Evolutionary conservation across 2,113 vertebrate genomes (phyloP).

Genomic region (Sander vitreus): DNA sequence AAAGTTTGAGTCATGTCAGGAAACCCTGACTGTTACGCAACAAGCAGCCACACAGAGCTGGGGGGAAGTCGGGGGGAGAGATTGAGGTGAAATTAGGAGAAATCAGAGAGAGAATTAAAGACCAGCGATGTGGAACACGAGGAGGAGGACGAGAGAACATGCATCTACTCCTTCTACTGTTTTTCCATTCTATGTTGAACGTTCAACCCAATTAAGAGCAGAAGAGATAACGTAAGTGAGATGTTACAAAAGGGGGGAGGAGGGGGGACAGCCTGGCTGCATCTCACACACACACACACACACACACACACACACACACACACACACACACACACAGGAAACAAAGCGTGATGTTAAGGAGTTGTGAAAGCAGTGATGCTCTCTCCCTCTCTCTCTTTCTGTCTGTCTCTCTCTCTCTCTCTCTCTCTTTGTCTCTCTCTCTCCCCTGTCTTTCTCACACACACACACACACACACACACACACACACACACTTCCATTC

Average conservation of each 20-base stretch:
- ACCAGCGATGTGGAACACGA: neutral
- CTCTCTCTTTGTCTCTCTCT: no score
- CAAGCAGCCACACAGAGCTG: neutral
- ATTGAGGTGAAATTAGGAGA: neutral
- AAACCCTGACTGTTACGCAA: neutral
- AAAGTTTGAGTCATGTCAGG: neutral
- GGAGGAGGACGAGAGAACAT: no score
- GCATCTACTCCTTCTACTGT: neutral
- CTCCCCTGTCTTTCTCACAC: no score
- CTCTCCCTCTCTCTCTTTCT: neutral
- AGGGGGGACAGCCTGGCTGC: neutral
- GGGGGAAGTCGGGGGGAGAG: neutral
- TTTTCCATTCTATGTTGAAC: neutral
- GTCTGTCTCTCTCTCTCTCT: neutral
- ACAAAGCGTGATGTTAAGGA: constrained; percentile 43
- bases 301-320: neutral
- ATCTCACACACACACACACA: constrained; percentile 20
- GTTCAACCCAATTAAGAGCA: constrained; percentile 27
- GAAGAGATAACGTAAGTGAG: constrained; percentile 2
- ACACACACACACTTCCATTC: no score
- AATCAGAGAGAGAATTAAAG: neutral
- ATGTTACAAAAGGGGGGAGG: constrained; percentile 1
- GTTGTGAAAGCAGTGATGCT: constrained; percentile 49
- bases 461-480: neutral
- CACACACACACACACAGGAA: neutral